Evolutionary conservation across 2,797 vertebrate genomes (phyloP), one percentile per base, ranked within the genome.

Genomic region (Labeo calbasu): DNA sequence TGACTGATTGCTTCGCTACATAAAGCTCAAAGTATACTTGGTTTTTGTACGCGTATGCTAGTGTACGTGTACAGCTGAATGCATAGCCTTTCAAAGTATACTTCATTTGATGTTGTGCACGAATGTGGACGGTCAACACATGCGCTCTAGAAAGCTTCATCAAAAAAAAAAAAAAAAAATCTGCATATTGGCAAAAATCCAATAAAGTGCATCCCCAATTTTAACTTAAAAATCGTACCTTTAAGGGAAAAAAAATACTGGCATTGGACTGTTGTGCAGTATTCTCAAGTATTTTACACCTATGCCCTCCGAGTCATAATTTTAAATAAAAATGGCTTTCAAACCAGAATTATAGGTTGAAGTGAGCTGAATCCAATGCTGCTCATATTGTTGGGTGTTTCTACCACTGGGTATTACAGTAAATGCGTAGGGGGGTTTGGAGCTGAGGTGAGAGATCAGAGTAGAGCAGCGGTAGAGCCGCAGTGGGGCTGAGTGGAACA

Each of bases 401-500:
- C 25, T 63, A 51, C 13, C 6, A 1, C 23, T 51, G 70, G 28
- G 70, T 28, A 21, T 68, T 50, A 59, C 70, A 75, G 61, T 28
- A 50, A 6, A 10, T 15, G 53, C 71, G 46, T n/a, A 10, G 19
- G 17, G 21, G 75, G 84, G 36, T 85, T 81, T 72, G 19, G 70
- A 87, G 87, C 85, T 72, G 87, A 55, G 3, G 88, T 85, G 83
- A 87, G 89, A 89, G 88, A 91, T 90, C 89, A 92, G 85, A 92
- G 88, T 65, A 84, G 86, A 91, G 88, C 87, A 85, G 79, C 89
- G 91, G 89, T 92, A 91, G 89, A 91, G 90, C 92, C 91, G 92
- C 93, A 94, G 92, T 90, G 90, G 91, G 85, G 89, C 92, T 91
- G 87, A 91, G 88, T 21, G 13, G 90, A 92, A 93, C 92, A 94